Percentiles rank a stretch among this genome's conserved stretches.
Conservation (phyloP, 1,140 invertebrate species). For the Macrobrachium nipponense region DNA sequence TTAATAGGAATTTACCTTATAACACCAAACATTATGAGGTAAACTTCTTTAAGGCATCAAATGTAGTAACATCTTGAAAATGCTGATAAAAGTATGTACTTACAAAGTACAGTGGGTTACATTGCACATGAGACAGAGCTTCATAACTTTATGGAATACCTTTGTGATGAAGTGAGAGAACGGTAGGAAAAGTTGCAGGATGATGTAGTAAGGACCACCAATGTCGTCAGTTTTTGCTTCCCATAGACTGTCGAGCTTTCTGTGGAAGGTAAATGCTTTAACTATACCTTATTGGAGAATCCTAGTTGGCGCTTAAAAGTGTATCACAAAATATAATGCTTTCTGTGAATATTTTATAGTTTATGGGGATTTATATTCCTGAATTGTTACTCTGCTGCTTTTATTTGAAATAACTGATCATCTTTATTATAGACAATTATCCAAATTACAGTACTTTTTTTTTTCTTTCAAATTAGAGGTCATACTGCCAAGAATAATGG, state of each 20-base stretch:
- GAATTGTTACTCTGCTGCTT: background rate
- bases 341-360: too few relatives aligned
- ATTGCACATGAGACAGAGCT: background rate
- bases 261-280: background rate
- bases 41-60: too few relatives aligned
- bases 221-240: constrained; percentile 15
- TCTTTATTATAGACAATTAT: too few relatives aligned
- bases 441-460: too few relatives aligned
- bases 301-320: background rate
- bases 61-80: background rate
- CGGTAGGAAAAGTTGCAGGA: constrained; percentile 23
- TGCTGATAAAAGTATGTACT: background rate
- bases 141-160: background rate
- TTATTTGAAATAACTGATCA: too few relatives aligned
- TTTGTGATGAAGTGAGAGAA: constrained; percentile 52
- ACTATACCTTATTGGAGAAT: background rate
- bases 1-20: too few relatives aligned
- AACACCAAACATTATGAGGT: too few relatives aligned
- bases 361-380: background rate
- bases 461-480: too few relatives aligned
- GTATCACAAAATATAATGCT: too few relatives aligned
- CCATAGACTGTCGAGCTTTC: background rate
- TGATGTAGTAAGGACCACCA: constrained; percentile 29
- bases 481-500: too few relatives aligned
- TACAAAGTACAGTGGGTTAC: background rate